A percentile compares a stretch with the other conserved stretches of the same genome.
Evolutionary conservation across 2,888 invertebrate species (phyloP).

Genomic region (Spatulosminthurus flaviceps): DNA sequence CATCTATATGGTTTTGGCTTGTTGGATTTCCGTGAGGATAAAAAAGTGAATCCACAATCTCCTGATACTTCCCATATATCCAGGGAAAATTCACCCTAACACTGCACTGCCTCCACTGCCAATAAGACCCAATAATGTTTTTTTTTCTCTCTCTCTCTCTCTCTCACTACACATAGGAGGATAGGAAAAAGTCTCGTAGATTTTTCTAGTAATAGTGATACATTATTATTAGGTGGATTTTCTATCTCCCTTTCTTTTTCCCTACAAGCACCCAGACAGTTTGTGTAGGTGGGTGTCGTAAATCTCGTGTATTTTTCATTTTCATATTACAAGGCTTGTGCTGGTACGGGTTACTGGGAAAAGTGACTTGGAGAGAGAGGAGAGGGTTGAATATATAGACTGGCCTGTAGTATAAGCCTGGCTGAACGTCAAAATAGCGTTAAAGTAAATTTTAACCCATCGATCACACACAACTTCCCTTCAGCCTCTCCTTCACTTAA

Average conservation of each 20-base stretch:
- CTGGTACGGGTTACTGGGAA: not conserved
- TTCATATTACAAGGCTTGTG: no score
- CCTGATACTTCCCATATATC: not conserved
- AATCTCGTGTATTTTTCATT: slow-evolving; percentile 26
- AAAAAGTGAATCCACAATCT: slow-evolving; percentile 26
- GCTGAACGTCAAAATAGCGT: slow-evolving; percentile 26
- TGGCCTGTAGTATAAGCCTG: not conserved
- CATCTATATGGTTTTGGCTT: not conserved
- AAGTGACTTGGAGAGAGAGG: not conserved
- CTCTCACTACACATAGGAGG: not conserved
- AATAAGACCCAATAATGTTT: slow-evolving; percentile 29
- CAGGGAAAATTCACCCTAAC: slow-evolving; percentile 15
- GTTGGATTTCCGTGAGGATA: not conserved
- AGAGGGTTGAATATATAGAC: slow-evolving; percentile 19
- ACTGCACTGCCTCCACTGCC: not conserved
- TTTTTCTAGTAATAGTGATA: slow-evolving; percentile 38
- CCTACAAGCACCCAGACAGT: not conserved
- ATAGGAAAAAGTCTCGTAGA: not conserved
- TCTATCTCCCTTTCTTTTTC: not conserved
- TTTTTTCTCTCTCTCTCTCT: no score
- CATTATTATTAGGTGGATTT: slow-evolving; percentile 40
- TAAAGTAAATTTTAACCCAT: slow-evolving; percentile 32
- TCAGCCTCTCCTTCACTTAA: slow-evolving; percentile 4
- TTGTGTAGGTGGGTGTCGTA: slow-evolving; percentile 24
- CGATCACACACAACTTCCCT: slow-evolving; percentile 28